Evolutionary conservation across 2,113 vertebrate genomes (phyloP).

Genomic region (Ictalurus furcatus): DNA sequence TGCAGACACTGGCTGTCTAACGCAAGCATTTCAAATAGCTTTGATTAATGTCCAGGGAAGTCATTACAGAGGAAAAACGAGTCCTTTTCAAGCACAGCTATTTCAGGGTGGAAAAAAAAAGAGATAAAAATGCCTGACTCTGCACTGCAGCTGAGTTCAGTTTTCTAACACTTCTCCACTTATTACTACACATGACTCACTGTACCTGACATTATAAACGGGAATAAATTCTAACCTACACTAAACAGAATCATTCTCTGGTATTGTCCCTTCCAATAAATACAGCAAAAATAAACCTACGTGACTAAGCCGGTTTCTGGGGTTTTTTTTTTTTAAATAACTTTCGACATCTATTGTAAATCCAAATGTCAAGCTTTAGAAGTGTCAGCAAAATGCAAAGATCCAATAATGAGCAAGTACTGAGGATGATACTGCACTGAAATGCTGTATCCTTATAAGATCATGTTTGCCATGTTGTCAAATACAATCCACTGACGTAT

Average conservation of each 20-base stretch:
- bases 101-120: constrained; percentile 4
- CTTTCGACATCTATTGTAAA: neutral
- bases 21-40: constrained; percentile 16
- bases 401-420: neutral
- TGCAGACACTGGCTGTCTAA: constrained; percentile 22
- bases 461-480: neutral
- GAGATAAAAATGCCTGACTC: neutral
- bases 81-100: constrained; percentile 31
- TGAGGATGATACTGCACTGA: neutral
- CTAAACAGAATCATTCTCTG: neutral
- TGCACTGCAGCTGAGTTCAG: constrained; percentile 11
- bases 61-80: constrained; percentile 37
- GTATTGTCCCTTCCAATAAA: neutral
- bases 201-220: neutral
- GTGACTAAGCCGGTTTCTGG: neutral
- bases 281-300: neutral
- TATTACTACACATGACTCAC: constrained; percentile 24
- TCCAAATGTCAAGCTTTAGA: neutral
- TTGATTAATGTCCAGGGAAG: constrained; percentile 43
- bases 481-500: neutral
- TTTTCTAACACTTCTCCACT: neutral
- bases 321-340: neutral
- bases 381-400: neutral
- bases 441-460: neutral
- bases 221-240: constrained; percentile 8